Evolutionary conservation across 2,113 vertebrate species (phyloP).

Genomic region (Gavialis gangeticus): DNA sequence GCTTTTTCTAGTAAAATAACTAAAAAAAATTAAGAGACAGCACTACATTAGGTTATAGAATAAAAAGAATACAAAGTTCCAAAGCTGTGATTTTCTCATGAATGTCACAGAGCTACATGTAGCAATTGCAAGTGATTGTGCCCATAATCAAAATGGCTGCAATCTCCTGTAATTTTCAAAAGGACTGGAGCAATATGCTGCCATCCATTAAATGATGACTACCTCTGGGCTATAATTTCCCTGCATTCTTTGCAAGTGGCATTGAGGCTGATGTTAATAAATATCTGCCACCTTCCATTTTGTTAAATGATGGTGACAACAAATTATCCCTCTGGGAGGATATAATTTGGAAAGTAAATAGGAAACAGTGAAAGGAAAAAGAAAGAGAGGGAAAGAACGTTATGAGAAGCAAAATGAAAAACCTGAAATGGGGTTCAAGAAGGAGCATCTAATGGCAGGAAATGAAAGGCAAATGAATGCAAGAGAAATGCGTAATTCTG

Average conservation of each 20-base stretch:
- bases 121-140: background rate
- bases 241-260: background rate
- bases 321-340: background rate
- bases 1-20: background rate
- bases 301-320: background rate
- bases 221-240: background rate
- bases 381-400: background rate
- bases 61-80: background rate
- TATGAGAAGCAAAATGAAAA: background rate
- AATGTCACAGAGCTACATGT: background rate
- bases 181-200: background rate
- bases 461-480: background rate
- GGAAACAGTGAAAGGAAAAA: background rate
- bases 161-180: background rate
- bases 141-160: background rate
- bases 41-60: background rate
- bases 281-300: background rate
- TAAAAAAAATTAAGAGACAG: background rate
- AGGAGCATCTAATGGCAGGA: background rate
- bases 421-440: background rate
- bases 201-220: background rate
- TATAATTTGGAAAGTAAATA: background rate
- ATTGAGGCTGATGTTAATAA: background rate
- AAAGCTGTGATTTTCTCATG: background rate
- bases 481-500: background rate